These are phyloP conservation scores for Mamestra configurata DNA, from an alignment of 1,140 invertebrate genomes.

Conservation along the genomic window DNA sequence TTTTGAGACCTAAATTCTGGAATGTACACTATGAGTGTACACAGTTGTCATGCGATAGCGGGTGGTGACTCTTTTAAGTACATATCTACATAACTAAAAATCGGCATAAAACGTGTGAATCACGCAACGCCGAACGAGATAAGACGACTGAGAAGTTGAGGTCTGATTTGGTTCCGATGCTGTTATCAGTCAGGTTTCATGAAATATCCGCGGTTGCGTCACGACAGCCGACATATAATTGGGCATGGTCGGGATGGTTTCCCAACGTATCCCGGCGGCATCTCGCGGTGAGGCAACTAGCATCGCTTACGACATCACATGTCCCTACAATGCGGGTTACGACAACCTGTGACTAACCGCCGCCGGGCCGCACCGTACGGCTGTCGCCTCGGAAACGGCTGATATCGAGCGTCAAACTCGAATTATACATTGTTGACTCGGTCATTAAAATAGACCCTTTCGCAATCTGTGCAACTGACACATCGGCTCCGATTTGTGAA, in stretches of 20 bases:
- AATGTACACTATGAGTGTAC: constrained; percentile 45
- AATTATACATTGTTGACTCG: constrained; percentile 69
- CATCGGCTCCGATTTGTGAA: constrained; percentile 74
- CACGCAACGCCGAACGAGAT: constrained; percentile 40
- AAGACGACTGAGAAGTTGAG: constrained; percentile 44
- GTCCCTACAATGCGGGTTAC: constrained; percentile 84
- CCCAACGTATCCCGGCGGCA: constrained; percentile 84
- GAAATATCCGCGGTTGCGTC: constrained; percentile 69
- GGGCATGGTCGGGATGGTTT: constrained; percentile 84
- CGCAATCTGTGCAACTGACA: constrained; percentile 68
- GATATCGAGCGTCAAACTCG: constrained; percentile 59
- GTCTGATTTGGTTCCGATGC: constrained; percentile 51
- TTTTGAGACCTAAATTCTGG: constrained; percentile 84
- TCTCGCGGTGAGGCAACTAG: constrained; percentile 78
- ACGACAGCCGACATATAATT: constrained; percentile 77
- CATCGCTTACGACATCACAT: constrained; percentile 78
- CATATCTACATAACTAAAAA: background rate
- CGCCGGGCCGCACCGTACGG: constrained; percentile 57
- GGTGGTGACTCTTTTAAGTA: background rate
- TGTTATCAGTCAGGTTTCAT: constrained; percentile 73
- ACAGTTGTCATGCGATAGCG: constrained; percentile 21
- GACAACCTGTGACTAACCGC: constrained; percentile 83
- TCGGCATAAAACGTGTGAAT: constrained; percentile 46
- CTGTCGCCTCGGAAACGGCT: constrained; percentile 59
- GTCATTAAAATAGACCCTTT: constrained; percentile 69